Percentiles rank a stretch among this genome's conserved stretches.
phyloP scores from a whole-genome alignment of 2,797 vertebrate species.

The Megalops cyprinoides region DNA sequence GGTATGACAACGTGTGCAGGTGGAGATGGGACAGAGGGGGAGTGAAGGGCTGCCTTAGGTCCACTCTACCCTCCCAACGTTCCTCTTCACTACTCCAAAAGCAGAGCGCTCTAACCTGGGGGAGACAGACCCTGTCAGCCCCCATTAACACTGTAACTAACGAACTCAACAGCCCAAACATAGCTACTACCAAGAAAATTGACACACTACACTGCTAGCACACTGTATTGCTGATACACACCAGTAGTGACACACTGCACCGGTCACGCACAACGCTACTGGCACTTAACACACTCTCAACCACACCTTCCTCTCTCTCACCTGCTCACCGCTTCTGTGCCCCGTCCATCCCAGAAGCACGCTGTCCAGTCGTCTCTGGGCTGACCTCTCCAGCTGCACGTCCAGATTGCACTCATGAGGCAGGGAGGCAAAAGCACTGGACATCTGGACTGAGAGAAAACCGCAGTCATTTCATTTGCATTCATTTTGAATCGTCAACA shows the following conservation, averaged over 20 bases:
- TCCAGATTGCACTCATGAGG: slow-evolving; percentile 63
- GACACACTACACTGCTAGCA: not conserved
- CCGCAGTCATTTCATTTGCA: not conserved
- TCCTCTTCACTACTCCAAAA: slow-evolving; percentile 65
- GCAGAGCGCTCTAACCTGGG: slow-evolving; percentile 72
- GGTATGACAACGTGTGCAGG: slow-evolving; percentile 62
- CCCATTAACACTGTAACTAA: not conserved
- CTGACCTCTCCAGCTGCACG: slow-evolving; percentile 64
- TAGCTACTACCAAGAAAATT: not conserved
- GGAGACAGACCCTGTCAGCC: not conserved
- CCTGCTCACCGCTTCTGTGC: slow-evolving; percentile 67
- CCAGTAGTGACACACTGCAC: not conserved
- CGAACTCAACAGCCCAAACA: no score
- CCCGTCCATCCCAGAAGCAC: slow-evolving; percentile 73
- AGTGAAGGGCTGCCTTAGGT: slow-evolving; percentile 74
- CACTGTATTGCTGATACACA: not conserved
- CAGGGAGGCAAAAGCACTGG: slow-evolving; percentile 55
- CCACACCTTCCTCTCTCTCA: slow-evolving; percentile 39
- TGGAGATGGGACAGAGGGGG: slow-evolving; percentile 67
- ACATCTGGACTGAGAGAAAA: slow-evolving; percentile 66
- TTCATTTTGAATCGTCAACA: not conserved
- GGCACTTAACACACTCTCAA: not conserved
- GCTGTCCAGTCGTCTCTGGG: slow-evolving; percentile 56
- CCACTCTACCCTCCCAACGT: slow-evolving; percentile 58
- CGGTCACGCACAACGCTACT: not conserved